Conservation (phyloP, 35 echinoderm and acorn worm species). For the Hemicentrotus pulcherrimus region DNA sequence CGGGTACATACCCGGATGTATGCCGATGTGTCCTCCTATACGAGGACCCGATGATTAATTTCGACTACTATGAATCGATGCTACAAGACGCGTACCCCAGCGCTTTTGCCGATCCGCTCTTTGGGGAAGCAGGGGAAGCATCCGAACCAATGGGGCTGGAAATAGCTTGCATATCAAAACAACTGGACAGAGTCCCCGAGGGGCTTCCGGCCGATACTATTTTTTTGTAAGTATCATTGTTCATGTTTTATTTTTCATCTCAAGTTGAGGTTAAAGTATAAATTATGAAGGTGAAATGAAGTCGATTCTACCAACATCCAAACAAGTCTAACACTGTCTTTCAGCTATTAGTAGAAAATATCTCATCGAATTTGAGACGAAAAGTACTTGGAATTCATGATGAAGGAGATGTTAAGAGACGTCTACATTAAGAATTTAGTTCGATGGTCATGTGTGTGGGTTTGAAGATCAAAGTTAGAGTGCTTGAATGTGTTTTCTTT, state of each 20-base stretch:
- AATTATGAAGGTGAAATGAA: too few relatives aligned
- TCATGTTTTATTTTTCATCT: neutral
- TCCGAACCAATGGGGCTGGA: constrained; percentile 10
- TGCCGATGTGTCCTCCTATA: neutral
- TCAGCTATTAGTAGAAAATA: too few relatives aligned
- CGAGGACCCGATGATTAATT: neutral
- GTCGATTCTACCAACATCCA: too few relatives aligned
- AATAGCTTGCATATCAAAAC: constrained; percentile 34
- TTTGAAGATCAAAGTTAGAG: too few relatives aligned
- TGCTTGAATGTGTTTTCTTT: too few relatives aligned
- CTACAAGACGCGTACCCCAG: neutral
- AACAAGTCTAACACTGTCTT: too few relatives aligned
- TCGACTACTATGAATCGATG: neutral
- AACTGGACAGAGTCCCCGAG: constrained; percentile 23
- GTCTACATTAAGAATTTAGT: too few relatives aligned
- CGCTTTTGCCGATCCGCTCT: neutral
- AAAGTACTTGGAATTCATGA: too few relatives aligned
- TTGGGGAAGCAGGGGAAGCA: neutral
- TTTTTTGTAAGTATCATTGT: neutral
- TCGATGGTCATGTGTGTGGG: too few relatives aligned
- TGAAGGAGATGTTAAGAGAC: too few relatives aligned
- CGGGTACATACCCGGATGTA: neutral
- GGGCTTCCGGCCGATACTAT: neutral
- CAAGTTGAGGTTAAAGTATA: too few relatives aligned
- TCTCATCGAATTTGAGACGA: too few relatives aligned